phyloP scores from a whole-genome alignment of 2,113 vertebrate species.

The Microcebus ravelobensis region DNA sequence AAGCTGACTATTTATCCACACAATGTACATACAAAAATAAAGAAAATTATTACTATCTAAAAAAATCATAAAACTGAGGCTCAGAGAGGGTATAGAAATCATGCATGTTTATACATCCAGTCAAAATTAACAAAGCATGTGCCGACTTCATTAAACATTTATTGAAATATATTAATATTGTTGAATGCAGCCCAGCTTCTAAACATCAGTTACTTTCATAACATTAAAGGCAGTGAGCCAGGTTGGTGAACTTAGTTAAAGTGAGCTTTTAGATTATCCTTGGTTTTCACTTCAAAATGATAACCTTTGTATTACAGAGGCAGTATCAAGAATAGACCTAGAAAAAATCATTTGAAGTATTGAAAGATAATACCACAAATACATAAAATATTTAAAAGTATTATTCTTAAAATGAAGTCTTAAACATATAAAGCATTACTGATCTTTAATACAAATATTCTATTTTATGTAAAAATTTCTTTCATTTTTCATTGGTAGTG shows the following conservation, averaged over 20 bases:
- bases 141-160: constrained; percentile 22
- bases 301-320: background rate
- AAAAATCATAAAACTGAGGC: constrained; percentile 37
- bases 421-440: background rate
- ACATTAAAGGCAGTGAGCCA: background rate
- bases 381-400: background rate
- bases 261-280: background rate
- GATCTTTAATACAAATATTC: constrained; percentile 2
- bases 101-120: background rate
- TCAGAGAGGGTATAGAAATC: constrained; percentile 20
- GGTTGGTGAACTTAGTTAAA: background rate
- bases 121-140: background rate
- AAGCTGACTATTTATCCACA: constrained; percentile 45
- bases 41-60: background rate
- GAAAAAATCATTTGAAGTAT: background rate
- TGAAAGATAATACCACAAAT: background rate
- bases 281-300: constrained; percentile 3
- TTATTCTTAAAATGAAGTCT: constrained; percentile 11
- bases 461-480: background rate
- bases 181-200: background rate
- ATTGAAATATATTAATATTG: background rate
- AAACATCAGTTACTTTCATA: background rate
- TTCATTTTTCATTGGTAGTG: background rate
- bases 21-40: background rate
- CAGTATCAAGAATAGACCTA: background rate